These are phyloP conservation scores for Palythoa caribaeorum DNA, from an alignment of 92 coral and sea anemone genomes.

Conservation along the genomic window DNA sequence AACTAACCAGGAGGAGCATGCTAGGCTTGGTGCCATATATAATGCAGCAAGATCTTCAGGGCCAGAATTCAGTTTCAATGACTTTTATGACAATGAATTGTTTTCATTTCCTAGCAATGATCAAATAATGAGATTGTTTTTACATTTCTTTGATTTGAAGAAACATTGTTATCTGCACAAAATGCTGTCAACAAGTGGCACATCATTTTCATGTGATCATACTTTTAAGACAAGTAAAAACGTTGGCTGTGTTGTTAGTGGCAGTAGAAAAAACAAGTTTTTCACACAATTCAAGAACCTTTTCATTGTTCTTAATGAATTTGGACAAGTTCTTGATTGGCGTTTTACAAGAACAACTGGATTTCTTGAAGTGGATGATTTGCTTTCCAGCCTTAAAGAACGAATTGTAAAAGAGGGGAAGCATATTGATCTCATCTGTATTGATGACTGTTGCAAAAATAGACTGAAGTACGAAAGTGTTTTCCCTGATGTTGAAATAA, in stretches of 20 bases:
- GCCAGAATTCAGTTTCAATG: background rate
- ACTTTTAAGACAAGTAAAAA: constrained; percentile 49
- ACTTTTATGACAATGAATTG: constrained; percentile 39
- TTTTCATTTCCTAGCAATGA: constrained; percentile 65
- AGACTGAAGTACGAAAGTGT: constrained; percentile 56
- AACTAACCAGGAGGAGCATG: constrained; percentile 19
- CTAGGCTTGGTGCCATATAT: constrained; percentile 33
- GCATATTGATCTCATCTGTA: constrained; percentile 44
- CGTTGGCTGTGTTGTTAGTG: constrained; percentile 14
- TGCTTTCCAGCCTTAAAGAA: constrained; percentile 18
- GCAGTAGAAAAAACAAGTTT: constrained; percentile 33
- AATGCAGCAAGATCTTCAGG: background rate
- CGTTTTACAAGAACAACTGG: constrained; percentile 50
- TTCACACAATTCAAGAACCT: constrained; percentile 52
- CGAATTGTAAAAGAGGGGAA: background rate
- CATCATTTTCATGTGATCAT: constrained; percentile 53
- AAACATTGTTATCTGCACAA: constrained; percentile 15
- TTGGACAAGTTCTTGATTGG: constrained; percentile 58
- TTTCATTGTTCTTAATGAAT: constrained; percentile 51
- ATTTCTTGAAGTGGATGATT: constrained; percentile 49
- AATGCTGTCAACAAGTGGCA: constrained; percentile 15
- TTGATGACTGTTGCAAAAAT: constrained; percentile 67
- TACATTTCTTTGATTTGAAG: constrained; percentile 25
- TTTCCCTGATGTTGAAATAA: constrained; percentile 54
- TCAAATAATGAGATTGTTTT: constrained; percentile 46